Evolutionary conservation across 2,797 vertebrate species (phyloP), one percentile per base, ranked within the genome.

Genomic region (Xenopus petersii): DNA sequence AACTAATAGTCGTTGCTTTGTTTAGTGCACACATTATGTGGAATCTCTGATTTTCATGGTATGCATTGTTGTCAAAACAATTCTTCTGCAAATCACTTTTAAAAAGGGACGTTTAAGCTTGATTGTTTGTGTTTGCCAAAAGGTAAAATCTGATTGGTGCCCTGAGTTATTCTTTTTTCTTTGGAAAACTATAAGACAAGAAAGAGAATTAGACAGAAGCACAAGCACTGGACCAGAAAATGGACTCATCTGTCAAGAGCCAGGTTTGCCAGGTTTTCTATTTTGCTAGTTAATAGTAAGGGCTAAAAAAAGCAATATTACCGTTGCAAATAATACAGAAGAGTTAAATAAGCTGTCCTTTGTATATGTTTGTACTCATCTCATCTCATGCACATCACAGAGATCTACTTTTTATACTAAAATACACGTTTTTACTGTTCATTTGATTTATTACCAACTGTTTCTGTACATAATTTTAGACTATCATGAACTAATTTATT

Each of bases 81-180:
- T 2, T 16, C 21, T 68, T 69, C 24, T 21, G 1, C 33, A 48
- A 56, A 58, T 51, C 16, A 54, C 7, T 33, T 16, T 17, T 24
- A 59, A 42, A 77, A 67, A 51, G 36, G 36, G 36, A 42, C 67
- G 16, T 68, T 30, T 54, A 67, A 73, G 48, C n/a, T 49, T 51
- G 46, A 11, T 2, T 78, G 71, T 73, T 78, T 49, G 64, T 54
- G 21, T 58, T 66, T 67, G 64, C 12, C 51, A 48, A 2, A 26
- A 33, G 51, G 56, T 16, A 51, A n/a, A 9, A 15, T 15, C 67
- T 78, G 75, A 74, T 79, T 79, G 76, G 76, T 42, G 4, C 10
- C 16, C 24, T 33, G 26, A 8, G 42, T 59, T 58, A 11, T 36
- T 48, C 33, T 10, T 15, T 0, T 48, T 9, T 4, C 6, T 12